These are phyloP conservation scores for Dermatemys mawii DNA, from an alignment of 2,113 vertebrate species.

Conservation along the genomic window DNA sequence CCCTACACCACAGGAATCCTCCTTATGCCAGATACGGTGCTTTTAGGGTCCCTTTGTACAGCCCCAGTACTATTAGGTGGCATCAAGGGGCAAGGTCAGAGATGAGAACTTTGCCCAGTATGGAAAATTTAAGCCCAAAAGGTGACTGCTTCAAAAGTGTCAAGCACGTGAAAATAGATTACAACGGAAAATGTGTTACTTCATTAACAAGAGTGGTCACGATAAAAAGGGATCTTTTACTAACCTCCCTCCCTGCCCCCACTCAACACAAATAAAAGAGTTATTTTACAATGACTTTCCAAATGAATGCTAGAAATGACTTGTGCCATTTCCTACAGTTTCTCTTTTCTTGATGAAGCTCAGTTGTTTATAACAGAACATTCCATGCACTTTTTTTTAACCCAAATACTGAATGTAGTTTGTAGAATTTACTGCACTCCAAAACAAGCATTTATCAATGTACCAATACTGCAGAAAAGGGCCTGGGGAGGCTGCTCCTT, in stretches of 20 bases:
- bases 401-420: accelerated
- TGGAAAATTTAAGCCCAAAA: neutral
- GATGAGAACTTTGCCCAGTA: neutral
- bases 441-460: neutral
- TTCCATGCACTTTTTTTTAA: neutral
- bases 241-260: neutral
- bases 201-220: accelerated
- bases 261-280: neutral
- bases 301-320: neutral
- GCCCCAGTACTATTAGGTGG: neutral
- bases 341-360: neutral
- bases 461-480: accelerated
- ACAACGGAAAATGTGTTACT: neutral
- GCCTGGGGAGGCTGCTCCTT: neutral
- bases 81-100: neutral
- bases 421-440: neutral
- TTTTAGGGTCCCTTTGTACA: neutral
- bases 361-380: neutral
- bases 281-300: neutral
- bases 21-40: neutral
- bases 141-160: neutral
- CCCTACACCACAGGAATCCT: neutral
- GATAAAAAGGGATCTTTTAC: neutral
- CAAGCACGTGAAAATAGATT: accelerated
- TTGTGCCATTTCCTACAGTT: neutral